A percentile compares a stretch with the other conserved stretches of the same genome.
phyloP scores from a whole-genome alignment of 2,113 vertebrate genomes.

The Probosciger aterrimus region DNA sequence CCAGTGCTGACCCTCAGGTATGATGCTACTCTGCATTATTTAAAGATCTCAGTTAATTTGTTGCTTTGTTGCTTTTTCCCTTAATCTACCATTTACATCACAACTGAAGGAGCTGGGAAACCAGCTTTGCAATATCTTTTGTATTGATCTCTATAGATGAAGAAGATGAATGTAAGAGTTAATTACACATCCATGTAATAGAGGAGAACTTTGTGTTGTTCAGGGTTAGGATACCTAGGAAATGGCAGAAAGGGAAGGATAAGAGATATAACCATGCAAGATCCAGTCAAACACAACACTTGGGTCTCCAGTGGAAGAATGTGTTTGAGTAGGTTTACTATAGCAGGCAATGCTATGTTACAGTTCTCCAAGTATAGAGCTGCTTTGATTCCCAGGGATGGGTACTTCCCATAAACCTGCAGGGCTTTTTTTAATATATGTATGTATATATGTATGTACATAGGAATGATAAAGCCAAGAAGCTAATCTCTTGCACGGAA shows the following conservation, averaged over 20 bases:
- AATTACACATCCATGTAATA: background rate
- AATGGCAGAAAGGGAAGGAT: background rate
- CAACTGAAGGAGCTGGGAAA: background rate
- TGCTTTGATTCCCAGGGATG: background rate
- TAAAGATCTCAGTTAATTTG: background rate
- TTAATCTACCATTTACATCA: background rate
- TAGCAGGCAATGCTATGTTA: background rate
- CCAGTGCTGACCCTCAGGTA: background rate
- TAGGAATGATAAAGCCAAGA: background rate
- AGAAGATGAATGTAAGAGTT: background rate
- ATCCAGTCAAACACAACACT: background rate
- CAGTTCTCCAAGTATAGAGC: background rate
- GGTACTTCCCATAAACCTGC: background rate
- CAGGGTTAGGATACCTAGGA: background rate
- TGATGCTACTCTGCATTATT: background rate
- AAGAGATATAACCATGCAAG: background rate
- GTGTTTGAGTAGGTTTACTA: background rate
- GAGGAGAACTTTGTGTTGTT: background rate
- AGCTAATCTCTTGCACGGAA: background rate
- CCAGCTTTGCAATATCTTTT: background rate
- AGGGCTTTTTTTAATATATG: background rate
- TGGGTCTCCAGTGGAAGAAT: background rate
- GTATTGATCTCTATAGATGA: background rate
- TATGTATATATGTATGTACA: accelerated
- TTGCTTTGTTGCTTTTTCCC: background rate